Conservation (phyloP, 2,113 vertebrate species). For the Dinomys branickii region DNA sequence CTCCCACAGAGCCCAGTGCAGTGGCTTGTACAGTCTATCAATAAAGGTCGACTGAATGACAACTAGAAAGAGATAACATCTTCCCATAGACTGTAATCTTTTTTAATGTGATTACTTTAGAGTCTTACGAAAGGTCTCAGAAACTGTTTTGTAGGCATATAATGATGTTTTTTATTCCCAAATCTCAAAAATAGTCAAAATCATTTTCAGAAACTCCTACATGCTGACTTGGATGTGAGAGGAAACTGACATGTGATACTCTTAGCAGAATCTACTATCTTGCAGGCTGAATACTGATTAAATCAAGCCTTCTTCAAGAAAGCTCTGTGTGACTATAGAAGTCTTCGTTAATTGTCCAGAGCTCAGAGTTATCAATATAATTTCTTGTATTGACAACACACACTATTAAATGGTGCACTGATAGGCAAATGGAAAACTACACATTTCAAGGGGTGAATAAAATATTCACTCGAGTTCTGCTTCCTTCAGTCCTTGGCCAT, state of each 20-base stretch:
- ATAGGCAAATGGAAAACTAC: not conserved
- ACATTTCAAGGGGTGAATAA: not conserved
- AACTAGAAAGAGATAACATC: not conserved
- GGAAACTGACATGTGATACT: slow-evolving; percentile 31
- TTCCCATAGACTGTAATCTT: not conserved
- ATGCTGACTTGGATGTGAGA: slow-evolving; percentile 30
- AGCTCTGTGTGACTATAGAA: not conserved
- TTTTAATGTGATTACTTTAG: not conserved
- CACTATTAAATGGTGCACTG: slow-evolving; percentile 30
- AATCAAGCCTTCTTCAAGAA: not conserved
- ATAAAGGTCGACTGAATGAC: not conserved
- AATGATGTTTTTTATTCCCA: slow-evolving; percentile 44
- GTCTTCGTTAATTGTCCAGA: slow-evolving; percentile 21
- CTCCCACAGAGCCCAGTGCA: not conserved
- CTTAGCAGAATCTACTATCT: not conserved
- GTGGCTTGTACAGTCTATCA: not conserved
- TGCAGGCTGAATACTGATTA: not conserved
- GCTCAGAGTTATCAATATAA: not conserved
- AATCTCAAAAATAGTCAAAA: slow-evolving; percentile 47
- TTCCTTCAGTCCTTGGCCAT: not conserved
- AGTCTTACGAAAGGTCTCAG: not conserved
- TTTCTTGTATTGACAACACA: not conserved
- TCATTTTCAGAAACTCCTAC: not conserved
- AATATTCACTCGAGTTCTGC: not conserved
- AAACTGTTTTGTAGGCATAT: not conserved